A percentile compares a stretch with the other conserved stretches of the same genome.
Conservation (phyloP, 92 coral and sea anemone species). For the Galaxea fascicularis region DNA sequence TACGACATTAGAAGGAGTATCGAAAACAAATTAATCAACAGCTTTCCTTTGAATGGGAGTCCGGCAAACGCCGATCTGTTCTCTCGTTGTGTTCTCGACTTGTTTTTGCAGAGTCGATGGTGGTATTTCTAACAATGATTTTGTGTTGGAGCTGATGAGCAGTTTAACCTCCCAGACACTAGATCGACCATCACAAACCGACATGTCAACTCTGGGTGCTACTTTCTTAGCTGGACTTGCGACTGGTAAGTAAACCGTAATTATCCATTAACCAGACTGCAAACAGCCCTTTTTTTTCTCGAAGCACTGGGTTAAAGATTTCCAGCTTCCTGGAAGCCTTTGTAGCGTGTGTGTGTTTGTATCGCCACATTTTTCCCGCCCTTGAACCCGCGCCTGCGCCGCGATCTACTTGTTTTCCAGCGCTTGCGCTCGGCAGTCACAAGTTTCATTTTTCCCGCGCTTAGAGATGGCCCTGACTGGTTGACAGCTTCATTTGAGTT, state of each 20-base stretch:
- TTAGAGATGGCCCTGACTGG: too few relatives aligned
- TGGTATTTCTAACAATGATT: slow-evolving; percentile 94
- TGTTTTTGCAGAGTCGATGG: slow-evolving; percentile 85
- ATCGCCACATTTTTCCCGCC: neutral
- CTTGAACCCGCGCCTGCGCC: neutral
- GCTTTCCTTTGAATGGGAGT: neutral
- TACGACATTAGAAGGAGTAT: neutral
- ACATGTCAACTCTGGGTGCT: slow-evolving; percentile 96
- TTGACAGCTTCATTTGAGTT: too few relatives aligned
- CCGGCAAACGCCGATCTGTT: too few relatives aligned
- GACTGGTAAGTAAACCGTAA: slow-evolving; percentile 64
- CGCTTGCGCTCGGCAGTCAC: too few relatives aligned
- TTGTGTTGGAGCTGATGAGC: slow-evolving; percentile 93
- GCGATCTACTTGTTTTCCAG: too few relatives aligned
- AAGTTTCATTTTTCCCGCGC: too few relatives aligned
- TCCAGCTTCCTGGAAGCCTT: too few relatives aligned
- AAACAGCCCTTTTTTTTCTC: neutral
- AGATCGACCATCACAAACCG: slow-evolving; percentile 94
- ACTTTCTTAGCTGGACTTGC: slow-evolving; percentile 96
- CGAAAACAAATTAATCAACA: neutral
- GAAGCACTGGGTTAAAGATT: neutral
- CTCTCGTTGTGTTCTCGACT: neutral
- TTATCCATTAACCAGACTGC: neutral
- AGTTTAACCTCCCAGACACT: slow-evolving; percentile 88
- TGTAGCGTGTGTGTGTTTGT: too few relatives aligned